phyloP scores from a whole-genome alignment of 1,140 invertebrate genomes.

The Matsumurasca onukii region DNA sequence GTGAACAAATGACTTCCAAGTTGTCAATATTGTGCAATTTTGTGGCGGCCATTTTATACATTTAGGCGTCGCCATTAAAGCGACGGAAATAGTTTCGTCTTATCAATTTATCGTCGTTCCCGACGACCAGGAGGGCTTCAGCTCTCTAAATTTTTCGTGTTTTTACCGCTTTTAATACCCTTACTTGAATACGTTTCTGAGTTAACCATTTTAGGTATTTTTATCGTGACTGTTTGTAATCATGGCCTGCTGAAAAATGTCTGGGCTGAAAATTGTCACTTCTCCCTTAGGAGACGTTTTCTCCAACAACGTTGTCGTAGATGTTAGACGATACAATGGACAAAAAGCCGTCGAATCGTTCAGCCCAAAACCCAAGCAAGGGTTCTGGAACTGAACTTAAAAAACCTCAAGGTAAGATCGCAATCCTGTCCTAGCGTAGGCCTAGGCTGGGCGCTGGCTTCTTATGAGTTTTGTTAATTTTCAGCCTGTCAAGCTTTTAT shows the following conservation, averaged over 20 bases:
- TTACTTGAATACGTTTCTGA: conserved; percentile 42
- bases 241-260: conserved; percentile 81
- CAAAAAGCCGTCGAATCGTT: conserved; percentile 65
- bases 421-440: too few relatives aligned
- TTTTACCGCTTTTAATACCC: conserved; percentile 36
- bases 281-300: conserved; percentile 69
- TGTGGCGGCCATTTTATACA: conserved; percentile 35
- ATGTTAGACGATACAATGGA: conserved; percentile 62
- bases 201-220: conserved; percentile 44
- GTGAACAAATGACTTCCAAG: too few relatives aligned
- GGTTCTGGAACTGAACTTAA: conserved; percentile 62
- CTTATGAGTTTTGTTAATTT: too few relatives aligned
- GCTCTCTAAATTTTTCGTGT: conserved; percentile 50
- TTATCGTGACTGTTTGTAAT: conserved; percentile 57
- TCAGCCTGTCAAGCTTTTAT: conserved; percentile 4
- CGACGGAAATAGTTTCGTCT: conserved; percentile 55
- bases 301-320: conserved; percentile 49
- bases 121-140: conserved; percentile 62
- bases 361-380: conserved; percentile 60
- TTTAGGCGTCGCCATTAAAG: conserved; percentile 63
- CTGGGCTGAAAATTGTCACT: conserved; percentile 61
- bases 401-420: conserved; percentile 68
- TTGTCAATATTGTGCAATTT: too few relatives aligned
- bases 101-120: conserved; percentile 56
- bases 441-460: too few relatives aligned